These are phyloP conservation scores for Drosophila yooni DNA, from an alignment of 2,888 invertebrate species.

Conservation along the genomic window DNA sequence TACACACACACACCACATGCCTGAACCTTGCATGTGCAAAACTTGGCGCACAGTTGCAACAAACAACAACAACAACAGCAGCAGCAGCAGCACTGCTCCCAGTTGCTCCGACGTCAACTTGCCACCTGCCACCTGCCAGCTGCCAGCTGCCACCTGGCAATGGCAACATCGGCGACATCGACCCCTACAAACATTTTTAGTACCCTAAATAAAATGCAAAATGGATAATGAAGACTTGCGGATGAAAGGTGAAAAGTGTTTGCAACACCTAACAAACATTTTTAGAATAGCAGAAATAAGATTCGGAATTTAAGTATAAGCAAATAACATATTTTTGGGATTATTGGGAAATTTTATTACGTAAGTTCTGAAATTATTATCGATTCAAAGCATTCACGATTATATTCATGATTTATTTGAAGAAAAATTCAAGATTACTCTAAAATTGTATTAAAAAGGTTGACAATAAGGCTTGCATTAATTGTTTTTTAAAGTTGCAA, in stretches of 20 bases:
- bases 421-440: too few species aligned
- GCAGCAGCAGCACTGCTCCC: conserved; percentile 25
- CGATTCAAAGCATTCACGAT: background rate
- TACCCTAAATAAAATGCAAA: conserved; percentile 12
- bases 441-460: background rate
- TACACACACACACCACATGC: conserved; percentile 22
- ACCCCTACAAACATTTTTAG: conserved; percentile 50
- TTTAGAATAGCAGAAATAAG: background rate
- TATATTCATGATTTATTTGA: background rate
- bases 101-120: conserved; percentile 48
- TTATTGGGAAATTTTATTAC: background rate
- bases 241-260: background rate
- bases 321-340: background rate
- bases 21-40: conserved; percentile 51
- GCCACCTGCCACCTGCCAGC: conserved; percentile 39
- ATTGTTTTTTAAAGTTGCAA: background rate
- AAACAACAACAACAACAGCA: conserved; percentile 20
- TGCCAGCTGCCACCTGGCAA: conserved; percentile 30
- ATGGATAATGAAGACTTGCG: background rate
- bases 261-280: background rate
- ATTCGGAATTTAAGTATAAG: background rate
- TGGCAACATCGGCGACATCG: conserved; percentile 31
- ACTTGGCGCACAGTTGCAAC: conserved; percentile 49
- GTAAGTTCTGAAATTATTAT: background rate
- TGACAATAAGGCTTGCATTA: too few species aligned